Conservation (phyloP, 2,113 vertebrate species). For the Bothrops jararaca region DNA sequence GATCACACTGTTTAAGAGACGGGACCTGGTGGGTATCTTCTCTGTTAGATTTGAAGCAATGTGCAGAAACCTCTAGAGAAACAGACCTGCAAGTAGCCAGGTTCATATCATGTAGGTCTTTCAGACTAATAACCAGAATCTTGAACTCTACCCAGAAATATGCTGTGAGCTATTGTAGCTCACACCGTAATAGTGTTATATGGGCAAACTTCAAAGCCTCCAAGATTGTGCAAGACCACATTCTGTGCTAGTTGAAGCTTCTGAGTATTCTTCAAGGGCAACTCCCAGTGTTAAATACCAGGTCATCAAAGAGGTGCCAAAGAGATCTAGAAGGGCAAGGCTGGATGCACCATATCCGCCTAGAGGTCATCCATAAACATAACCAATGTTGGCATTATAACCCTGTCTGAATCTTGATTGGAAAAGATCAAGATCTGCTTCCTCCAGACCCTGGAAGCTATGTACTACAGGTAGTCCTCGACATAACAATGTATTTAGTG, state of each 20-base stretch:
- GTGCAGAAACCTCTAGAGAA: neutral
- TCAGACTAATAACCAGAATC: neutral
- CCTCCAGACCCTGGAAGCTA: no score
- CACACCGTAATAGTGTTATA: neutral
- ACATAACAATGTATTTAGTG: no score
- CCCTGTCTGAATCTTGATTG: neutral
- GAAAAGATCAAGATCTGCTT: neutral
- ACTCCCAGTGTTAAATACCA: neutral
- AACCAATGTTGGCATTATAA: neutral
- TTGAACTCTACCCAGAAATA: neutral
- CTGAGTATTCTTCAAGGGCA: neutral
- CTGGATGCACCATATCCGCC: neutral
- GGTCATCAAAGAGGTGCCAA: neutral
- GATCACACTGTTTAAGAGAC: neutral
- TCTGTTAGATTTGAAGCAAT: neutral
- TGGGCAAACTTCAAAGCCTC: neutral
- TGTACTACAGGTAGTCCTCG: no score
- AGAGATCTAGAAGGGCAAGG: neutral
- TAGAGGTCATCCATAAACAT: neutral
- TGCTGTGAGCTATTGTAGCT: neutral
- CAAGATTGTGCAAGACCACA: neutral
- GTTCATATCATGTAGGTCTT: neutral
- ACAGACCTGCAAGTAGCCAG: neutral
- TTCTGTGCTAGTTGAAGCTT: neutral
- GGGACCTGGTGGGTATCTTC: neutral